Conservation (phyloP, 1,140 invertebrate genomes). For the Tribolium madens region DNA sequence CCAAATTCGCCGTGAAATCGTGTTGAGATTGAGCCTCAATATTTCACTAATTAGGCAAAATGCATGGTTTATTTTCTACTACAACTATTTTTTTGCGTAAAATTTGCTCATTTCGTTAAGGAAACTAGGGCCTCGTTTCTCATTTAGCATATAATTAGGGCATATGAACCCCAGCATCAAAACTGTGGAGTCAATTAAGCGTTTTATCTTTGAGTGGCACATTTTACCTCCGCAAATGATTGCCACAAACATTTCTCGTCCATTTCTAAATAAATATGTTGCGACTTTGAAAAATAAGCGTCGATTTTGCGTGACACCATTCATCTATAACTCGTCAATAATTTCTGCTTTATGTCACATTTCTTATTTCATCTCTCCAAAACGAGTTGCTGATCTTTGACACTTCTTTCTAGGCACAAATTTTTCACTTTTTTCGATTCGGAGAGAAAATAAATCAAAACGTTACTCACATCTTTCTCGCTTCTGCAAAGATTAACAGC, state of each 20-base stretch:
- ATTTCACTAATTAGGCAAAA: no score
- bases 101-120: not conserved
- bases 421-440: constrained; percentile 18
- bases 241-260: constrained; percentile 14
- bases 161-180: not conserved
- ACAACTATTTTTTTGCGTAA: no score
- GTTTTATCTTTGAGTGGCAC: not conserved
- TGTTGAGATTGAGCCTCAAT: no score
- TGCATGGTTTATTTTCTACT: no score
- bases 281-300: constrained; percentile 8
- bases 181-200: not conserved
- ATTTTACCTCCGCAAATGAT: not conserved
- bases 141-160: not conserved
- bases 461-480: constrained; percentile 6
- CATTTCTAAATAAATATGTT: not conserved
- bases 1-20: no score
- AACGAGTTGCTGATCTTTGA: no score
- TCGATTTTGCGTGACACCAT: not conserved
- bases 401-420: not conserved
- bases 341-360: not conserved
- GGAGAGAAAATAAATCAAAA: constrained; percentile 12
- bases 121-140: not conserved
- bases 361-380: not conserved
- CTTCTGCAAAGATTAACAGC: constrained; percentile 12
- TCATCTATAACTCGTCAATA: not conserved